These are phyloP conservation scores for Synchiropus splendidus DNA, from an alignment of 2,113 vertebrate genomes.

Conservation along the genomic window DNA sequence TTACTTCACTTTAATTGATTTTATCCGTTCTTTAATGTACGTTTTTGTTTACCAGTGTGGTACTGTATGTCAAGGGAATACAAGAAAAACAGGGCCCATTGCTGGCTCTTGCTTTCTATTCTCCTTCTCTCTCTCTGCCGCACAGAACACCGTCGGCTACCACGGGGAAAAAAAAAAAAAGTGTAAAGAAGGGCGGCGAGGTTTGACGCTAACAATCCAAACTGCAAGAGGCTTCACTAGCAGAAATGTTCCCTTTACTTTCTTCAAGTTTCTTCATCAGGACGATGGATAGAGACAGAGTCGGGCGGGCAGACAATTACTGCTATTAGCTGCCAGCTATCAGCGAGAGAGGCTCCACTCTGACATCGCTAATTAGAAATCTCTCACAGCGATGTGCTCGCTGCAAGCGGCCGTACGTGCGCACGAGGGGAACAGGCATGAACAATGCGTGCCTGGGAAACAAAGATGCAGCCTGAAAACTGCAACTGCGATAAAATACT, in stretches of 20 bases:
- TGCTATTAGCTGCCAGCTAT: constrained; percentile 56
- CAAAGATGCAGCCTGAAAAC: too few relatives aligned
- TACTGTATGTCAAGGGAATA: too few relatives aligned
- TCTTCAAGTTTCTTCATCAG: constrained; percentile 37
- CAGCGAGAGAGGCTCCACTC: constrained; percentile 34
- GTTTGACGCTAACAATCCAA: constrained; percentile 17
- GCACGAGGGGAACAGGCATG: constrained; percentile 5
- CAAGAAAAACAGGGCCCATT: too few relatives aligned
- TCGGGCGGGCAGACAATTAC: constrained; percentile 52
- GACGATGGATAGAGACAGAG: constrained; percentile 33
- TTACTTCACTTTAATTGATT: too few relatives aligned
- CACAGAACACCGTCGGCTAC: constrained; percentile 4
- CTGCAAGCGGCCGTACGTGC: constrained; percentile 19
- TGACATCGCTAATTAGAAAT: constrained; percentile 58
- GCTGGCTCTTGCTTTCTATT: too few relatives aligned
- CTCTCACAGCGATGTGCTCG: constrained; percentile 20
- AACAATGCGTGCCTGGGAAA: neutral
- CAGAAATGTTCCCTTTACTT: constrained; percentile 45
- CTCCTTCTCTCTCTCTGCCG: too few relatives aligned
- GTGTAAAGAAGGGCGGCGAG: constrained; percentile 12
- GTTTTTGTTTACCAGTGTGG: too few relatives aligned
- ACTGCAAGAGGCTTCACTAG: constrained; percentile 13
- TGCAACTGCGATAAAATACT: too few relatives aligned
- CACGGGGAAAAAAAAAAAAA: constrained; percentile 27
- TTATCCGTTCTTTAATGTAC: too few relatives aligned